These are phyloP conservation scores for Clanis bilineata DNA, from an alignment of 2,888 invertebrate genomes.

Conservation along the genomic window DNA sequence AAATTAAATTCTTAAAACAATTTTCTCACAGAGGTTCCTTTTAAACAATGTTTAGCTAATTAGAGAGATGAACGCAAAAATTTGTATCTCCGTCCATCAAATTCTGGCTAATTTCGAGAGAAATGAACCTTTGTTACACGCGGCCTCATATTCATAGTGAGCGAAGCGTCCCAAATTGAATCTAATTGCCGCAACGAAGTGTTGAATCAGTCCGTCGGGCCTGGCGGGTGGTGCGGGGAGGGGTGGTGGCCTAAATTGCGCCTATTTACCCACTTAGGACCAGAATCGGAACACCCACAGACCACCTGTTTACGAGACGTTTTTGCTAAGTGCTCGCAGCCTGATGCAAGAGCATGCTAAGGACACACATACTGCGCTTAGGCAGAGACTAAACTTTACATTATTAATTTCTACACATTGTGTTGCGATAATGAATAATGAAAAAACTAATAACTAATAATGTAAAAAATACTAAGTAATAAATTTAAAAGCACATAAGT, in stretches of 20 bases:
- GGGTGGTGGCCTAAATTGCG: conserved; percentile 70
- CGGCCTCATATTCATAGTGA: conserved; percentile 62
- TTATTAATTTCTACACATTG: no score
- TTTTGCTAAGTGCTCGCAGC: conserved; percentile 1
- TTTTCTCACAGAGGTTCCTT: conserved; percentile 34
- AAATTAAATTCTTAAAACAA: background rate
- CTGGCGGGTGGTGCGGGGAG: conserved; percentile 48
- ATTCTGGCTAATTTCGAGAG: conserved; percentile 56
- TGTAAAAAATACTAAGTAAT: no score
- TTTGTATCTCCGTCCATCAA: conserved; percentile 42
- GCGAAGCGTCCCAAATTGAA: conserved; percentile 69
- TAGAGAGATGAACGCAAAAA: conserved; percentile 44
- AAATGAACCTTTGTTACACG: conserved; percentile 68
- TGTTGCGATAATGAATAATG: no score
- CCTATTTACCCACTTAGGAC: conserved; percentile 76
- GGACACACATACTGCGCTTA: background rate
- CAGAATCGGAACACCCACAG: conserved; percentile 66
- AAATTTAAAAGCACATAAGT: no score
- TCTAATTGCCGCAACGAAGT: conserved; percentile 80
- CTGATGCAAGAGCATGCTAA: background rate
- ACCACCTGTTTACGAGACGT: conserved; percentile 63
- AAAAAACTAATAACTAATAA: no score
- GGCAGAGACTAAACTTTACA: background rate
- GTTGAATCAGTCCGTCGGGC: conserved; percentile 73
- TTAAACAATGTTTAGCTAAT: conserved; percentile 35